phyloP scores from a whole-genome alignment of 2,888 invertebrate genomes.

The Stenoptilia bipunctidactyla region DNA sequence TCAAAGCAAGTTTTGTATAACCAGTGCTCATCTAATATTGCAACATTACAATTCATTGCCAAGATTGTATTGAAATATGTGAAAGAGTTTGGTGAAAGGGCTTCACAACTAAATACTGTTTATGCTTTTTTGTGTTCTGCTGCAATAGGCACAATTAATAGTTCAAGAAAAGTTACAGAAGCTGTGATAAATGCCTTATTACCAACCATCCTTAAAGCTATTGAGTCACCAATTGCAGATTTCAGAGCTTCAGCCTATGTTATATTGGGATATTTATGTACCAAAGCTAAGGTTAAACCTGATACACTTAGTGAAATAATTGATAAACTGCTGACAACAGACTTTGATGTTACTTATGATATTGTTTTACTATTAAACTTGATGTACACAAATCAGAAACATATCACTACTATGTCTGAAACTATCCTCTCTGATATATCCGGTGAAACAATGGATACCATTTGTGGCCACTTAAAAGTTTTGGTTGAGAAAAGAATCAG shows the following conservation, averaged over 20 bases:
- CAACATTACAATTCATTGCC: conserved; percentile 39
- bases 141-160: conserved; percentile 78
- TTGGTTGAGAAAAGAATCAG: conserved; percentile 68
- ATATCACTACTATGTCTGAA: conserved; percentile 57
- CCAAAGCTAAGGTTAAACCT: conserved; percentile 74
- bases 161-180: conserved; percentile 67
- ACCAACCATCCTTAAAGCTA: conserved; percentile 78
- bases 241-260: conserved; percentile 82
- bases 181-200: conserved; percentile 77
- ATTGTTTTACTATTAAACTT: conserved; percentile 76
- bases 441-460: conserved; percentile 32
- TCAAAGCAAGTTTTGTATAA: conserved; percentile 80
- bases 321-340: conserved; percentile 41
- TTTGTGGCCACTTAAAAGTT: conserved; percentile 58
- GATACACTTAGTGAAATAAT: conserved; percentile 75
- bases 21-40: conserved; percentile 72
- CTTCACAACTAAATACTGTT: conserved; percentile 75
- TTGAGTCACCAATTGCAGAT: conserved; percentile 77
- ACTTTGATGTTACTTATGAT: conserved; percentile 63
- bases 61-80: conserved; percentile 53
- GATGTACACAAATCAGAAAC: conserved; percentile 76
- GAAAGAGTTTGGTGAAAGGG: conserved; percentile 69
- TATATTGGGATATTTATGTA: conserved; percentile 77
- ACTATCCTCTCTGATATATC: conserved; percentile 62
- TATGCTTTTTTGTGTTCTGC: conserved; percentile 86